Percentiles rank a stretch among this genome's conserved stretches.
Conservation (phyloP, 2,797 vertebrate genomes). For the Neostethus bicornis region DNA sequence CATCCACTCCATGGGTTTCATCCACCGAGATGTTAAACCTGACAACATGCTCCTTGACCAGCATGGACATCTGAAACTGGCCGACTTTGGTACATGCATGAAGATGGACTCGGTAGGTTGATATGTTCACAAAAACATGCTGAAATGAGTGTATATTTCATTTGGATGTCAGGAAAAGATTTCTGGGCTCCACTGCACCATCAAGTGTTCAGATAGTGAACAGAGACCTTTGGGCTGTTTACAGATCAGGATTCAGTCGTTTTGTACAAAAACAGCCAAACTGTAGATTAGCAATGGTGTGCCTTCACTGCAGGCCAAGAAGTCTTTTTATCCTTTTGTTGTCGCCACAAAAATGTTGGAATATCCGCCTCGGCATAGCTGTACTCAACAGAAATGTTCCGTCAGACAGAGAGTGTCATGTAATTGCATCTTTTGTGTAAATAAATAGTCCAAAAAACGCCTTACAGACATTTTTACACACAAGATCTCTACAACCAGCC, state of each 20-base stretch:
- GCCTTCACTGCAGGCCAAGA: slow-evolving; percentile 27
- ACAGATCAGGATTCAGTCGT: slow-evolving; percentile 16
- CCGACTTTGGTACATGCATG: slow-evolving; percentile 99
- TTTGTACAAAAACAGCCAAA: slow-evolving; percentile 33
- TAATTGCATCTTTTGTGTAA: not conserved
- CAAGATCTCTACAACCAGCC: not conserved
- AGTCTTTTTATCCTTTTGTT: slow-evolving; percentile 52
- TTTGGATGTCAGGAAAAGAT: not conserved
- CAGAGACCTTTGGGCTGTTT: slow-evolving; percentile 41
- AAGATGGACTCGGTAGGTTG: slow-evolving; percentile 93
- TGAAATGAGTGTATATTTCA: not conserved
- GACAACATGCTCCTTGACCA: slow-evolving; percentile 98
- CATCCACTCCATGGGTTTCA: slow-evolving; percentile 97
- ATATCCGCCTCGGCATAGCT: slow-evolving; percentile 37
- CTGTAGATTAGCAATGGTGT: slow-evolving; percentile 8
- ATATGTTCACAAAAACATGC: no score
- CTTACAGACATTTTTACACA: not conserved
- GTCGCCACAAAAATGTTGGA: slow-evolving; percentile 49
- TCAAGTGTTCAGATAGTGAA: slow-evolving; percentile 58
- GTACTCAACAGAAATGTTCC: slow-evolving; percentile 13
- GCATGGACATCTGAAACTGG: slow-evolving; percentile 92
- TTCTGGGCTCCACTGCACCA: slow-evolving; percentile 45
- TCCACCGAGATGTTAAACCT: slow-evolving; percentile 96
- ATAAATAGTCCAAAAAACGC: not conserved
- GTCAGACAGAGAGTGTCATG: slow-evolving; percentile 4